Base-by-base conservation (phyloP, 1,140 invertebrate species). In the Copidosoma floridanum region DNA sequence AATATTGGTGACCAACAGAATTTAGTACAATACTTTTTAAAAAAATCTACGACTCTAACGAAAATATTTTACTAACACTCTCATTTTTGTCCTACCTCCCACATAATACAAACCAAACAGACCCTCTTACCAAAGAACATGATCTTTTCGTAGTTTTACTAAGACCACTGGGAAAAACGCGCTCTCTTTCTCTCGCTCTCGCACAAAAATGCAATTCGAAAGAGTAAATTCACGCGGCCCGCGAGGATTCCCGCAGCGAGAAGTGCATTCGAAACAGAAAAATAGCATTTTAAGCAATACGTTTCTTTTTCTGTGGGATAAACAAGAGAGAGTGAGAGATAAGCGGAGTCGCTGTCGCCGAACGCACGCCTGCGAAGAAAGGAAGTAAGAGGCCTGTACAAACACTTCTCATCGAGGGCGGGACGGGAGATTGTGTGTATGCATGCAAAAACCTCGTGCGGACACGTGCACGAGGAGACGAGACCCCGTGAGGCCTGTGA, bases 401-500 rank as follows among this genome's bases (percentile, higher is more conserved):
- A 58, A 41, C 52, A n/a, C n/a, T n/a, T n/a, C n/a, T n/a, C 8
- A 7, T n/a, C 38, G 16, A 18, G 20, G 18, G 35, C 43, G 50
- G 14, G 58, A 38, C 50, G 24, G n/a, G n/a, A n/a, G n/a, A n/a
- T n/a, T n/a, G n/a, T n/a, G n/a, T n/a, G n/a, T n/a, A n/a, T n/a
- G n/a, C n/a, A n/a, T 35, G 32, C 50, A 50, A 11, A 32, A 55
- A 55, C 26, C 51, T 3, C 23, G 27, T 10, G 43, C 41, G 43
- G 23, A 26, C 26, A 29, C 35, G 27, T 16, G 38, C 27, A 40
- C 11, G 29, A 4, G 23, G 54, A 57, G 41, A 65, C 32, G 57
- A 63, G 62, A 64, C 20, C 61, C 63, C 29, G 66, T 62, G 67
- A 65, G 64, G 63, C 43, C n/a, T n/a, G n/a, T n/a, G n/a, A n/a